phyloP scores from a whole-genome alignment of 2,797 vertebrate genomes.

The Pipistrellus nathusii region DNA sequence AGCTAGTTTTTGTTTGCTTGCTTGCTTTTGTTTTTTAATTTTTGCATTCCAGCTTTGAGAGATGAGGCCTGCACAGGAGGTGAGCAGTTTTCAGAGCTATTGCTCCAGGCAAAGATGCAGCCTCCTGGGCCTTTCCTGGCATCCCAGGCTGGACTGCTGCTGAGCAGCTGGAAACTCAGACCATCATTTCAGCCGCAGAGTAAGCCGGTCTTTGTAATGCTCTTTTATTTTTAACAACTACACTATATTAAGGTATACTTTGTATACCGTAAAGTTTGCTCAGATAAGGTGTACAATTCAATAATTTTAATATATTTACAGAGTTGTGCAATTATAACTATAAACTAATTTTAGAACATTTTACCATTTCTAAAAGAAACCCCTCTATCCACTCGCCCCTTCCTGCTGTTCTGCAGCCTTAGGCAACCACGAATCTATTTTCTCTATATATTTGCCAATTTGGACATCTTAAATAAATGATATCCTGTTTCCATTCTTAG shows the following conservation, averaged over 20 bases:
- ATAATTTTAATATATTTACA: background rate
- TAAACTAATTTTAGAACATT: constrained; percentile 30
- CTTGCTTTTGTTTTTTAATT: background rate
- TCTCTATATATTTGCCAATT: background rate
- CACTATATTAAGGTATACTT: background rate
- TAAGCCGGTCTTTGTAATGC: background rate
- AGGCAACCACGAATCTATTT: background rate
- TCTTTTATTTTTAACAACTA: background rate
- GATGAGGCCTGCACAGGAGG: background rate
- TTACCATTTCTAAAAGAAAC: background rate
- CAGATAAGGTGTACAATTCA: background rate
- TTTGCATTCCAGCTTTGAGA: background rate
- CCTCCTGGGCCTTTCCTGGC: background rate
- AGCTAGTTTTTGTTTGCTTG: background rate
- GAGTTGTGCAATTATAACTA: background rate
- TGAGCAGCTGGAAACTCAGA: background rate
- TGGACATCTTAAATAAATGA: background rate
- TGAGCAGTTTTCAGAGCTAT: background rate
- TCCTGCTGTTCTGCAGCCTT: background rate
- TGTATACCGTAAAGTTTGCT: background rate
- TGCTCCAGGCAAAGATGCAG: background rate
- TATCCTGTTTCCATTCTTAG: background rate
- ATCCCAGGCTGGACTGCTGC: background rate
- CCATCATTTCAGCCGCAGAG: background rate
- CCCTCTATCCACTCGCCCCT: background rate